Evolutionary conservation across 2,797 vertebrate genomes (phyloP).

Genomic region (Natrix natrix): DNA sequence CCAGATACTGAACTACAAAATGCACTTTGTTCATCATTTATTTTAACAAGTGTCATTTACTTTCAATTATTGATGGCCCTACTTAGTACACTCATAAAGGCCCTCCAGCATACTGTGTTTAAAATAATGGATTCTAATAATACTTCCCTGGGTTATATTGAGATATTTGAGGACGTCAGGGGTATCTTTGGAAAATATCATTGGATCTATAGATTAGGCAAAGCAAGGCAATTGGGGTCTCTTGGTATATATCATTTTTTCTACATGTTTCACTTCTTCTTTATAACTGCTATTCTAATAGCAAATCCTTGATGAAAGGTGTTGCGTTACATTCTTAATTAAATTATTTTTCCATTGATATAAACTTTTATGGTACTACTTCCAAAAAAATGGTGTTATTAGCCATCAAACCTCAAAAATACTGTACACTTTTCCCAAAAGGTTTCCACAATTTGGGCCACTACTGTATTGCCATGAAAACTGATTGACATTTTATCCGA

Average conservation of each 20-base stretch:
- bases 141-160: constrained; percentile 49
- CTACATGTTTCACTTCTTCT: no score
- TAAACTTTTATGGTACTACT: no score
- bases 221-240: constrained; percentile 34
- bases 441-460: no score
- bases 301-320: no score
- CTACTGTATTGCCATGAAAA: no score
- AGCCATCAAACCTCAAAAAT: no score
- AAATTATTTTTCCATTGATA: no score
- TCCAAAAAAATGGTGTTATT: no score
- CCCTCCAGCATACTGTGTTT: constrained; percentile 54
- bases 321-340: no score
- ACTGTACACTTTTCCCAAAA: no score
- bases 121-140: constrained; percentile 61
- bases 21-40: constrained; percentile 62
- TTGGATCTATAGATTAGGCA: constrained; percentile 42
- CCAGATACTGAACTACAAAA: constrained; percentile 60
- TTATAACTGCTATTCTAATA: no score
- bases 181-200: constrained; percentile 46
- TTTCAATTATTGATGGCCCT: constrained; percentile 68
- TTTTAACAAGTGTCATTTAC: constrained; percentile 69
- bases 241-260: neutral
- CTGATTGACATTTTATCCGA: neutral
- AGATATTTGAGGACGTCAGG: constrained; percentile 34
- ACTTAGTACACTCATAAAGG: constrained; percentile 58